Conservation (phyloP, 1,140 invertebrate genomes). For the Caenorhabditis briggsae region DNA sequence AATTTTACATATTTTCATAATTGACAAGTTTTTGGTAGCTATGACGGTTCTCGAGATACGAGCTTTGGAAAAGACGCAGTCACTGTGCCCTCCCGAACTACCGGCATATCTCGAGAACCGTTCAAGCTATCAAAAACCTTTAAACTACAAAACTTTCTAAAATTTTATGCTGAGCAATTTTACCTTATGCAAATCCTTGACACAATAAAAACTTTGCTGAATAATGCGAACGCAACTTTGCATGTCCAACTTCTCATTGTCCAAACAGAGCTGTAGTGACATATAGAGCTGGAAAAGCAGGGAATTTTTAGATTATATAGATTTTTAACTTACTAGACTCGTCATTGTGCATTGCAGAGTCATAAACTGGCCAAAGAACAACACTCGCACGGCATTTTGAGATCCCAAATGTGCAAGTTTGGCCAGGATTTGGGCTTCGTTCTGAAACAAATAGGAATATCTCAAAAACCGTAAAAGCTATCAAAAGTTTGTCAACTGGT, state of each 20-base stretch:
- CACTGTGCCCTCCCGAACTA: too few relatives aligned
- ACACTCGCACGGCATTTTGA: neutral
- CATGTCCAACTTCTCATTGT: neutral
- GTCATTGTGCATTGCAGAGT: neutral
- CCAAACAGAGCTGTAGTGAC: too few relatives aligned
- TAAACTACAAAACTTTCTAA: too few relatives aligned
- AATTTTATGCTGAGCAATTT: neutral
- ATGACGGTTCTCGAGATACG: too few relatives aligned
- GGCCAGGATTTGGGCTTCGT: conserved; percentile 12
- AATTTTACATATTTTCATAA: too few relatives aligned
- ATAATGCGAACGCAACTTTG: neutral
- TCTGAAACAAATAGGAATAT: neutral
- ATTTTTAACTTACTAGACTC: neutral
- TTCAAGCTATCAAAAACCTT: too few relatives aligned
- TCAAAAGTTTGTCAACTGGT: too few relatives aligned
- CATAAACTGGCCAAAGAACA: neutral
- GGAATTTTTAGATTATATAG: neutral
- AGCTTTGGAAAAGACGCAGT: neutral
- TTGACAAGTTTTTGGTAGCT: too few relatives aligned
- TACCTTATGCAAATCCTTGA: conserved; percentile 35
- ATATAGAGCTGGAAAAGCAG: too few relatives aligned
- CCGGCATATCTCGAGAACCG: too few relatives aligned
- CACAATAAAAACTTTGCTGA: conserved; percentile 19
- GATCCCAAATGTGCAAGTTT: neutral
- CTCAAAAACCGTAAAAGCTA: too few relatives aligned